A percentile compares a stretch with the other conserved stretches of the same genome.
phyloP scores from a whole-genome alignment of 2,797 vertebrate genomes.

The Phoeniculus purpureus region DNA sequence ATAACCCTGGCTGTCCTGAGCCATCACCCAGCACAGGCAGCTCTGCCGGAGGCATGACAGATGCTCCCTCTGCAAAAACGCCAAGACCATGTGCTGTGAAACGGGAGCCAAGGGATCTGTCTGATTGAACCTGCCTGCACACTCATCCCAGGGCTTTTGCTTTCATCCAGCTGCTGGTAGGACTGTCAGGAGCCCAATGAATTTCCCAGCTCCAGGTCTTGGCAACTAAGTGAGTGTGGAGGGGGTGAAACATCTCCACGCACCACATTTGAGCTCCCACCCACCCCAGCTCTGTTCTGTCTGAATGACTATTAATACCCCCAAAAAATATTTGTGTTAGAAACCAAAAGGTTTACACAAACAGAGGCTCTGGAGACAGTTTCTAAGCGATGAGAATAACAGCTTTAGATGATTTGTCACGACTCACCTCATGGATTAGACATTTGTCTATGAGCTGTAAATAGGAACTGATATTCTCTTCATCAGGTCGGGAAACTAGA shows the following conservation, averaged over 20 bases:
- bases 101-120: neutral
- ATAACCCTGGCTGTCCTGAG: neutral
- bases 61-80: neutral
- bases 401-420: neutral
- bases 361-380: conserved; percentile 56
- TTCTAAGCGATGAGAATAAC: conserved; percentile 47
- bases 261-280: neutral
- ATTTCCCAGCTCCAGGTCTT: conserved; percentile 4
- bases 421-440: conserved; percentile 93
- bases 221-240: neutral
- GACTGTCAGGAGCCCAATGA: neutral
- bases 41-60: neutral
- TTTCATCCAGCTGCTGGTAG: neutral
- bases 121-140: neutral
- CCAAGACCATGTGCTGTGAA: too few species aligned
- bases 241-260: neutral
- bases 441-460: conserved; percentile 98
- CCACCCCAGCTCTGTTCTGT: neutral
- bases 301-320: conserved; percentile 47
- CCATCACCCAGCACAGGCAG: neutral
- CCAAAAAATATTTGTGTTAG: conserved; percentile 48
- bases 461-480: conserved; percentile 98
- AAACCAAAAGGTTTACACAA: conserved; percentile 46
- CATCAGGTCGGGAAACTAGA: conserved; percentile 94
- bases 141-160: neutral